Conservation (phyloP, 1,140 invertebrate species). For the Danaus melanippus region DNA sequence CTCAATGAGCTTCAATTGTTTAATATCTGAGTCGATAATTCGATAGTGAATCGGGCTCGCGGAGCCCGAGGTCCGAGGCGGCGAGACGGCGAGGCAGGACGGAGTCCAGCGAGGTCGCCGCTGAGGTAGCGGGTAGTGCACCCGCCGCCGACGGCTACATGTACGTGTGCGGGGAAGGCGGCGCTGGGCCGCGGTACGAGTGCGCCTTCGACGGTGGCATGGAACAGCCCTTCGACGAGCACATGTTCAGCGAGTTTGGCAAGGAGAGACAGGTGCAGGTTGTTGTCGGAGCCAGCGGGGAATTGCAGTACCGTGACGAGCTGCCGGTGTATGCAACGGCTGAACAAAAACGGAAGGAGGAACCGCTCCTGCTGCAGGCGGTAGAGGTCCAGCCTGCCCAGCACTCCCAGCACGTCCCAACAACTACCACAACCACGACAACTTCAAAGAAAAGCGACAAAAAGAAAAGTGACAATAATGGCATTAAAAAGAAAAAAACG, state of each 20-base stretch:
- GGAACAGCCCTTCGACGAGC: conserved; percentile 84
- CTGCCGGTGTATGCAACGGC: conserved; percentile 62
- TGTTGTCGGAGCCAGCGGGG: conserved; percentile 78
- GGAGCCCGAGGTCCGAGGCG: conserved; percentile 27
- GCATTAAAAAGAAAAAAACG: conserved; percentile 95
- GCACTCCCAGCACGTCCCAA: conserved; percentile 39
- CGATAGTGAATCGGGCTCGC: conserved; percentile 38
- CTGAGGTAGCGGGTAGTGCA: conserved; percentile 58
- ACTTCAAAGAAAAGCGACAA: conserved; percentile 79
- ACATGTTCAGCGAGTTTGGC: conserved; percentile 81
- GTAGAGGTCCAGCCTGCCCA: conserved; percentile 43
- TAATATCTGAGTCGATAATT: conserved; percentile 65
- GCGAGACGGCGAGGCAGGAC: conserved; percentile 45
- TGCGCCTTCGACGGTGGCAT: conserved; percentile 68
- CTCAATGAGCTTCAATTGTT: conserved; percentile 71
- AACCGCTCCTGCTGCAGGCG: conserved; percentile 71
- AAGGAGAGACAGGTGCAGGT: conserved; percentile 77
- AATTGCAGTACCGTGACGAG: conserved; percentile 71
- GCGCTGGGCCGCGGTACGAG: conserved; percentile 48
- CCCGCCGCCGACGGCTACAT: conserved; percentile 61
- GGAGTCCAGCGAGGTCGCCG: conserved; percentile 61
- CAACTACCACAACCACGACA: conserved; percentile 43
- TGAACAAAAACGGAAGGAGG: conserved; percentile 68
- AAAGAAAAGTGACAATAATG: conserved; percentile 89
- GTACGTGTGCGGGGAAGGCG: conserved; percentile 59